Evolutionary conservation across 2,888 invertebrate species (phyloP), one percentile per base, ranked within the genome.

Genomic region (Drosophila formosana): DNA sequence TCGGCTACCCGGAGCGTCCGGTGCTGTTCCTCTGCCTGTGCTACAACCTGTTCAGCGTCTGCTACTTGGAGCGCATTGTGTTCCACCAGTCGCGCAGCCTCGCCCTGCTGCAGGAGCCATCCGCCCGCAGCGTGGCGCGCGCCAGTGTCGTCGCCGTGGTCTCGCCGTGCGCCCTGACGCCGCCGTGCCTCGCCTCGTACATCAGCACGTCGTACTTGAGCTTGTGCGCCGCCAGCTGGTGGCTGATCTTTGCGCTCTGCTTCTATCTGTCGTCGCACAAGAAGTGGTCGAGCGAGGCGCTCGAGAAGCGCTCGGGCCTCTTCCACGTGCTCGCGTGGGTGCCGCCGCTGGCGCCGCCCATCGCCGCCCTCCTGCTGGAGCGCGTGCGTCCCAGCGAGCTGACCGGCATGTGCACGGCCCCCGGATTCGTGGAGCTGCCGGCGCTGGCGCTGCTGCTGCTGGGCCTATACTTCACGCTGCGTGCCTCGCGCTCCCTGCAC

Each of bases 231-330:
- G 95, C 95, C 85, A 94, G 96, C 68, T 97, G 98, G 97, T 97
- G 98, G 95, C 95, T 97, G 3, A 95, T 97, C 81, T 95, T 98
- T 56, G 96, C 97, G 70, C 94, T 97, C 52, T 97, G 97, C 63
- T 98, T 98, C 96, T 96, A 97, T 90, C 94, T 98, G 52, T 96
- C 97, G 4, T 97, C 98, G 0, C 96, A 97, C 47, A 96, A 97
- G 90, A 97, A 98, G 90, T 98, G 98, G 98, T 97, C 97, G 28
- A 97, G 97, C 65, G 98, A 98, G 92, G 97, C 97, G 2, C 94
- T 98, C 57, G 97, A 97, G 92, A 95, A 96, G 52, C 96, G 97
- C 30, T 96, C 97, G 0, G 95, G 96, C 18, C 96, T 97, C 86
- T 95, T 98, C 76, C 98, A 98, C 92, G 95, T 96, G 1, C 95